phyloP scores from a whole-genome alignment of 2,797 vertebrate species.

The Mormyrops attenuatus region DNA sequence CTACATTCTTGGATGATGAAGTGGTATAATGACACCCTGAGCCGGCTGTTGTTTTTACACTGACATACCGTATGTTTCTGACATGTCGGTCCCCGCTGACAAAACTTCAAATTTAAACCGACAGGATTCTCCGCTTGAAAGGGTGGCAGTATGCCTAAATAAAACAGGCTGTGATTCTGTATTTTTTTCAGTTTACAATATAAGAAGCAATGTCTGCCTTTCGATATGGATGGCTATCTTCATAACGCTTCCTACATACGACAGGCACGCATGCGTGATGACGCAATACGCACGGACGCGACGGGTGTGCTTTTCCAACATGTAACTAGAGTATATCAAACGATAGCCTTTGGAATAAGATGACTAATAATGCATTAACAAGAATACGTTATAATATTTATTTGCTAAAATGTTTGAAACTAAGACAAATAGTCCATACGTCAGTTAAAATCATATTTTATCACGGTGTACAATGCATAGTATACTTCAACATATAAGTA shows the following conservation, averaged over 20 bases:
- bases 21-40: background rate
- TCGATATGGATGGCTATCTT: slow-evolving; percentile 40
- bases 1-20: background rate
- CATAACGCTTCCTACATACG: slow-evolving; percentile 48
- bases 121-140: slow-evolving; percentile 17
- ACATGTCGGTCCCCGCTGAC: slow-evolving; percentile 62
- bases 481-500: background rate
- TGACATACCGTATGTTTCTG: slow-evolving; percentile 74
- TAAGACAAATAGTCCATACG: background rate
- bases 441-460: background rate
- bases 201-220: slow-evolving; percentile 20
- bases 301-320: background rate
- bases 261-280: slow-evolving; percentile 30
- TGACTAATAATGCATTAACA: background rate
- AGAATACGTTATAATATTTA: background rate
- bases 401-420: background rate
- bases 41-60: slow-evolving; percentile 19
- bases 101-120: slow-evolving; percentile 31
- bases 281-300: slow-evolving; percentile 26
- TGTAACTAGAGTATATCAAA: background rate
- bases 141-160: slow-evolving; percentile 20
- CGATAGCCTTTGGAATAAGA: background rate
- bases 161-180: slow-evolving; percentile 25
- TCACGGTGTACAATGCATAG: background rate
- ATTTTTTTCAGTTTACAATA: slow-evolving; percentile 9